Conservation (phyloP, 2,113 vertebrate genomes). For the Melierax canorus region DNA sequence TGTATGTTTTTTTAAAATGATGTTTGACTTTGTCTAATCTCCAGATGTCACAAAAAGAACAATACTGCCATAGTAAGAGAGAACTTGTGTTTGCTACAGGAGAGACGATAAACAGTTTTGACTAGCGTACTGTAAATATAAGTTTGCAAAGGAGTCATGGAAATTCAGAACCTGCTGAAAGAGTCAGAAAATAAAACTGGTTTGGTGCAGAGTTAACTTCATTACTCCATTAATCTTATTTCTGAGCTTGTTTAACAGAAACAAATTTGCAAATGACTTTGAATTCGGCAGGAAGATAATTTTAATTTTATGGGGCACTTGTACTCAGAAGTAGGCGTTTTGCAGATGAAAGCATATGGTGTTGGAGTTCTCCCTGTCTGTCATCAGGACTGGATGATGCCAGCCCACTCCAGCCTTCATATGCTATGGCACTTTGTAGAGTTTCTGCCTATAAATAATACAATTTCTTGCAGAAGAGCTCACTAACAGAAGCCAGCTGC, state of each 20-base stretch:
- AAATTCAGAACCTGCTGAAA: neutral
- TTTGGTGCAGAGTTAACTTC: constrained; percentile 9
- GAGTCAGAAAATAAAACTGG: neutral
- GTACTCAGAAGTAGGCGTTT: neutral
- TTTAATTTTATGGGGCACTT: constrained; percentile 12
- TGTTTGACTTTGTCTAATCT: neutral
- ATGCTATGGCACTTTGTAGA: neutral
- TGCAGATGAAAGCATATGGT: constrained; percentile 22
- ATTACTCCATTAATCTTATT: constrained; percentile 20
- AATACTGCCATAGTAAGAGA: neutral
- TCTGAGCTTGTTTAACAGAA: constrained; percentile 1
- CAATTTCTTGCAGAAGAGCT: neutral
- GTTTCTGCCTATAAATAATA: neutral
- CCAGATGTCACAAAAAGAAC: neutral
- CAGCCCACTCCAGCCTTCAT: neutral
- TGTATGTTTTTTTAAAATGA: neutral
- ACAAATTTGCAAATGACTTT: constrained; percentile 15
- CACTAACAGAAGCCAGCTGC: neutral
- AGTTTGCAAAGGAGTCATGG: neutral
- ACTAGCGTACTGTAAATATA: neutral
- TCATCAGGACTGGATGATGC: neutral
- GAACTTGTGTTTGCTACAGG: neutral
- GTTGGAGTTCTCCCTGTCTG: neutral
- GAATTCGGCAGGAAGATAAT: constrained; percentile 10
- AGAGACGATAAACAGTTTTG: neutral